Conservation (phyloP, 2,888 invertebrate species). For the Polyommatus iphigenia region DNA sequence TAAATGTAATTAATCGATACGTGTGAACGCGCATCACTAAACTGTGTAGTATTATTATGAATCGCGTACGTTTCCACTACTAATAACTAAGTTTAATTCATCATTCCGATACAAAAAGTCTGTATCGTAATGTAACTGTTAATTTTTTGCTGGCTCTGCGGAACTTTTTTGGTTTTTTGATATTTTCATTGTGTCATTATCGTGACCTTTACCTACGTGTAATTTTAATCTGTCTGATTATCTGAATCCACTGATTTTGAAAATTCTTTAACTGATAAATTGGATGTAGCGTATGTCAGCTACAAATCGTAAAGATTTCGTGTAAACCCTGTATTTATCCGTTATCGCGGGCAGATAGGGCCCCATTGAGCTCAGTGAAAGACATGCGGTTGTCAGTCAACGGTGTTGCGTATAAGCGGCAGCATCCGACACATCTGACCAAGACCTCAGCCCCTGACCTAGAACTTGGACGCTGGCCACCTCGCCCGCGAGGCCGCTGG, state of each 20-base stretch:
- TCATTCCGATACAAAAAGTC: conserved; percentile 3
- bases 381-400: not conserved
- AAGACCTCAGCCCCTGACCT: not conserved
- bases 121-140: not conserved
- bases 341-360: not conserved
- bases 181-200: not conserved
- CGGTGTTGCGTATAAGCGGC: not conserved
- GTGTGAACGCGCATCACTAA: not conserved
- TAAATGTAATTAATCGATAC: not conserved
- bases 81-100: conserved; percentile 3
- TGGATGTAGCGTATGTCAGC: too few relatives aligned
- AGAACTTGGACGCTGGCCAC: not conserved
- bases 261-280: not conserved
- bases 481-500: not conserved
- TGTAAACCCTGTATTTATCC: too few relatives aligned
- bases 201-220: not conserved
- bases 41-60: conserved; percentile 1
- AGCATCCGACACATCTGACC: not conserved
- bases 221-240: not conserved
- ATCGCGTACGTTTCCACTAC: conserved; percentile 18
- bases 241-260: not conserved
- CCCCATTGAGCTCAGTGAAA: not conserved
- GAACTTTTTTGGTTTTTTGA: not conserved
- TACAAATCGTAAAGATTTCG: too few relatives aligned
- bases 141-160: not conserved